Conservation (phyloP, 2,797 vertebrate genomes). For the Cygnus olor region DNA sequence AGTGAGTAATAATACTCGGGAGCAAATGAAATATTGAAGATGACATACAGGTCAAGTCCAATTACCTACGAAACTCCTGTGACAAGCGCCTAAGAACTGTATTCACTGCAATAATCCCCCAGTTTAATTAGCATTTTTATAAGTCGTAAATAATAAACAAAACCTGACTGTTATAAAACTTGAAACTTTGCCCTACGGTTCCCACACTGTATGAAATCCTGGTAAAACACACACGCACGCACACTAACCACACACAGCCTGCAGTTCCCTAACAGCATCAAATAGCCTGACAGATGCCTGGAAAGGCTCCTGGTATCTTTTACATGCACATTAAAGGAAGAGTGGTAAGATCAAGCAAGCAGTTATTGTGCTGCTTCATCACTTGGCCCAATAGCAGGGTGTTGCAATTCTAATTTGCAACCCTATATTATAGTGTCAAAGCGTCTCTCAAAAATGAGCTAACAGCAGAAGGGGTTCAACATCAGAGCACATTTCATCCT, state of each 20-base stretch:
- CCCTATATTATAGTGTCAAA: constrained; percentile 56
- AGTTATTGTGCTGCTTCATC: constrained; percentile 47
- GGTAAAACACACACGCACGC: not conserved
- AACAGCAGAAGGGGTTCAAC: constrained; percentile 50
- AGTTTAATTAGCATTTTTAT: constrained; percentile 49
- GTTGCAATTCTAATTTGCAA: constrained; percentile 66
- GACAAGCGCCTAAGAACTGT: constrained; percentile 63
- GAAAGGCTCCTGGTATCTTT: constrained; percentile 35
- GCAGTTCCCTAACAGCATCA: constrained; percentile 14
- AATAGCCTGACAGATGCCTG: constrained; percentile 41
- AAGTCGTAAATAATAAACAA: constrained; percentile 58
- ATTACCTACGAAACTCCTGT: constrained; percentile 72
- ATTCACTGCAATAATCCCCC: constrained; percentile 40
- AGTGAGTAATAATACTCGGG: constrained; percentile 73
- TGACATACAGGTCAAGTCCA: constrained; percentile 72
- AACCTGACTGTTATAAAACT: constrained; percentile 57
- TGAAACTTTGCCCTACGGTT: constrained; percentile 28
- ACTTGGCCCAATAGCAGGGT: constrained; percentile 58
- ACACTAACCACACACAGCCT: not conserved
- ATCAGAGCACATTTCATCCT: constrained; percentile 52
- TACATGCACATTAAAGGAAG: constrained; percentile 33
- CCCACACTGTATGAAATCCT: not conserved
- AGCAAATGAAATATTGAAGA: constrained; percentile 74
- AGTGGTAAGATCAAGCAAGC: constrained; percentile 53
- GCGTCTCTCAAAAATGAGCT: constrained; percentile 25